Evolutionary conservation across 2,797 vertebrate species (phyloP).

Genomic region (Lithobates sylvaticus): DNA sequence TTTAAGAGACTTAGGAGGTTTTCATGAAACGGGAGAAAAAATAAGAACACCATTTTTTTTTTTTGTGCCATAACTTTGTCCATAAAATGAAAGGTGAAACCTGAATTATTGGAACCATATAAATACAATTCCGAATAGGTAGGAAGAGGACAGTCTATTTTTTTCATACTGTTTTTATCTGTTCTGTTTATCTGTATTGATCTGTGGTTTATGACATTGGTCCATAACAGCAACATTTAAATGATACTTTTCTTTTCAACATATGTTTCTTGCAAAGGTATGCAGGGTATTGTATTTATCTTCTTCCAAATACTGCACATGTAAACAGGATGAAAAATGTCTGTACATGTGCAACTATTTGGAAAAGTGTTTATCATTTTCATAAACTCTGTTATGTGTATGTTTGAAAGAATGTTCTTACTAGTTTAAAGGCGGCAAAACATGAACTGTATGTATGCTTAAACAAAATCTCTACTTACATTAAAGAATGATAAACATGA

Average conservation of each 20-base stretch:
- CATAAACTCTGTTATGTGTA: not conserved
- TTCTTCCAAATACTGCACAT: not conserved
- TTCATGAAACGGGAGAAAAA: no score
- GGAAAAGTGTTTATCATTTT: not conserved
- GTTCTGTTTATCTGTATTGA: not conserved
- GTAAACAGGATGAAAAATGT: not conserved
- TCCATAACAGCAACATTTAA: not conserved
- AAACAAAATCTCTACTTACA: not conserved
- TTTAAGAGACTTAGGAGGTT: no score
- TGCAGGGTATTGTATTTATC: not conserved
- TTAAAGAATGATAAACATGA: not conserved
- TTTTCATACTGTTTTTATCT: no score
- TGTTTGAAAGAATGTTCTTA: not conserved
- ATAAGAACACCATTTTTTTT: no score
- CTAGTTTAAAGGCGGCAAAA: not conserved
- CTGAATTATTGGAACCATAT: no score
- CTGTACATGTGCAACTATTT: not conserved
- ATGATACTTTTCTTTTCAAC: not conserved
- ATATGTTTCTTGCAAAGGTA: not conserved
- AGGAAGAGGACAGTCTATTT: no score
- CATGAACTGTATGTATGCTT: not conserved
- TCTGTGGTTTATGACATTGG: not conserved
- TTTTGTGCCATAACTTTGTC: no score
- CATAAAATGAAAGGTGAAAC: no score
- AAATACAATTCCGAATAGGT: no score